Percentiles rank a stretch among this genome's conserved stretches.
Evolutionary conservation across 2,888 invertebrate genomes (phyloP).

Genomic region (Flexamia atlantica): DNA sequence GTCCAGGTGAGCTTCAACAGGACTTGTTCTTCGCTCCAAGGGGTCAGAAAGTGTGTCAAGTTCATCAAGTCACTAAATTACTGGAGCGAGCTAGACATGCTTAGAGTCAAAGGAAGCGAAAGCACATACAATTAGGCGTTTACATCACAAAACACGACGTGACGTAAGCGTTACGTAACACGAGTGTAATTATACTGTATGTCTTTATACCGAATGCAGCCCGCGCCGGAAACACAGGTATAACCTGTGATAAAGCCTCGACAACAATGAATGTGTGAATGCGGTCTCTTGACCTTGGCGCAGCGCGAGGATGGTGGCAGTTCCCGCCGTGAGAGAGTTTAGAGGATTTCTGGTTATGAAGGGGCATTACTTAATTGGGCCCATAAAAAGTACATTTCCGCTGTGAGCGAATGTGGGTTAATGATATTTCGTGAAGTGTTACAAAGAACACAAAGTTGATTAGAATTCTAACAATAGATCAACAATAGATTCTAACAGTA

Average conservation of each 20-base stretch:
- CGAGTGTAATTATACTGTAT: background rate
- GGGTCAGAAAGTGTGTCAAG: background rate
- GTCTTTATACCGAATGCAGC: background rate
- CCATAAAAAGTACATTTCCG: background rate
- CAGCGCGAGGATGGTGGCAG: background rate
- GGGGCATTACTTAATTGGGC: background rate
- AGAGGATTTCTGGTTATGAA: background rate
- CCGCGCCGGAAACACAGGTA: background rate
- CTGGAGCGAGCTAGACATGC: background rate
- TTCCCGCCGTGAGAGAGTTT: background rate
- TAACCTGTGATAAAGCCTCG: background rate
- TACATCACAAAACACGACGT: background rate
- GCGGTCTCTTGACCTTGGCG: background rate
- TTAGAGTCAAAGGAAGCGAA: background rate
- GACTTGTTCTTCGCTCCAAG: too few relatives aligned
- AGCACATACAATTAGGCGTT: background rate
- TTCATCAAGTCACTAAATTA: background rate
- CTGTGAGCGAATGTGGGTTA: background rate
- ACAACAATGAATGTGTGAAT: slow-evolving; percentile 28
- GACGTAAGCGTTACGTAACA: background rate
- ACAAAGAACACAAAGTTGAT: too few relatives aligned
- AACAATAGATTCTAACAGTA: too few relatives aligned
- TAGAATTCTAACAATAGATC: too few relatives aligned
- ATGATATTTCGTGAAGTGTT: background rate
- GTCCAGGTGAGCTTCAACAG: too few relatives aligned